Conservation (phyloP, 92 coral and sea anemone genomes). For the Palythoa grandiflora region DNA sequence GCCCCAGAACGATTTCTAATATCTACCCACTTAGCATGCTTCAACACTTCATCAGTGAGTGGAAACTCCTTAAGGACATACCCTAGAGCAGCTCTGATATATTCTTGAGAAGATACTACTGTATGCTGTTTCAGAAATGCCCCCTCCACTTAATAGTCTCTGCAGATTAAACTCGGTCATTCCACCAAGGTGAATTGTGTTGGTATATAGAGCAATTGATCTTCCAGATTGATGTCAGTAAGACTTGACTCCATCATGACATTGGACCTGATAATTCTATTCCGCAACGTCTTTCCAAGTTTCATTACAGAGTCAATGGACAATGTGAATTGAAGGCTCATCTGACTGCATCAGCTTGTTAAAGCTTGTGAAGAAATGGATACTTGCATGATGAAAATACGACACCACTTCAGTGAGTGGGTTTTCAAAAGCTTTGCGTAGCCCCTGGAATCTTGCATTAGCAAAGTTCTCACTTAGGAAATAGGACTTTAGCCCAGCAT, state of each 20-base stretch:
- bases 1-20: slow-evolving; percentile 44
- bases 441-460: not conserved
- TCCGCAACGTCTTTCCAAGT: slow-evolving; percentile 41
- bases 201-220: slow-evolving; percentile 40
- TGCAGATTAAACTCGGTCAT: slow-evolving; percentile 45
- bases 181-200: slow-evolving; percentile 30
- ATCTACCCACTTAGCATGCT: slow-evolving; percentile 58
- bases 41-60: slow-evolving; percentile 43
- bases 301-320: slow-evolving; percentile 41
- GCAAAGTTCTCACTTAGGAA: slow-evolving; percentile 27
- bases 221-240: slow-evolving; percentile 39
- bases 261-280: slow-evolving; percentile 40
- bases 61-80: slow-evolving; percentile 62
- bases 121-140: slow-evolving; percentile 43
- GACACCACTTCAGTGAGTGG: slow-evolving; percentile 23
- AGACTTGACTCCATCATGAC: slow-evolving; percentile 44
- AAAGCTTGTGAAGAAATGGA: slow-evolving; percentile 45
- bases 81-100: slow-evolving; percentile 51
- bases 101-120: slow-evolving; percentile 42
- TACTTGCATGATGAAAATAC: slow-evolving; percentile 13
- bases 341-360: slow-evolving; percentile 52
- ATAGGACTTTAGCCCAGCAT: slow-evolving; percentile 35
- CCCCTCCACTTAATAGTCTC: slow-evolving; percentile 36
- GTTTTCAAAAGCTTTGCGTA: slow-evolving; percentile 10
- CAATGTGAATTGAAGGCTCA: slow-evolving; percentile 42